Evolutionary conservation across 2,113 vertebrate genomes (phyloP), one percentile per base, ranked within the genome.

Genomic region (Sprattus sprattus): DNA sequence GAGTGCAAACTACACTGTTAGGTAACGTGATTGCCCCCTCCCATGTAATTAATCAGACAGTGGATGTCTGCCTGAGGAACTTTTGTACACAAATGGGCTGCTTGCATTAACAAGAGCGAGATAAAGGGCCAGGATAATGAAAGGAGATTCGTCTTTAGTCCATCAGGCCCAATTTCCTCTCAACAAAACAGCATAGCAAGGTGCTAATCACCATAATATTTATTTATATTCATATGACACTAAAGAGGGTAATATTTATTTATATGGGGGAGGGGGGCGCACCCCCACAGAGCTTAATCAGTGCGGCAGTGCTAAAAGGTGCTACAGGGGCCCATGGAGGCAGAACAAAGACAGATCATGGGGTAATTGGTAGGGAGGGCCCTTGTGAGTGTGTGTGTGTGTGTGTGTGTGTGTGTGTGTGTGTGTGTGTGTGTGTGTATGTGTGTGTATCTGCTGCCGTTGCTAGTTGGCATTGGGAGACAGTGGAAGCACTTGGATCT

Each of bases 101-200:
- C 91, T 93, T 91, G 91, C 84, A 90, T 89, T 86, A 90, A 90
- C 89, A 87, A 89, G 91, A 82, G 83, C 83, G 84, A 91, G 91
- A 93, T 94, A 93, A 95, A 94, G 90, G 91, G 86, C 89, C 91
- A 44, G 87, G 87, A 91, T 95, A 94, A 94, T 89, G 92, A 94
- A 90, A 52, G 86, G 64, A 88, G 88, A 87, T 87, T 91, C 90
- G 25, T 94, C 93, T 92, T 93, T 91, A 92, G 84, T 92, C 91
- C 91, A 89, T 88, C 85, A 88, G 86, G 88, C 88, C 91, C 91
- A 92, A 92, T 93, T 92, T 91, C 87, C 88, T 87, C 88, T 87
- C 90, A 94, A 93, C 86, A 92, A 92, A 93, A 91, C 88, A 87
- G 45, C 87, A 60, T 85, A 88, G 52, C 87, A 83, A 67, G 82